These are phyloP conservation scores for Anisognathus igniventris DNA, from an alignment of 2,797 vertebrate species.

Conservation along the genomic window DNA sequence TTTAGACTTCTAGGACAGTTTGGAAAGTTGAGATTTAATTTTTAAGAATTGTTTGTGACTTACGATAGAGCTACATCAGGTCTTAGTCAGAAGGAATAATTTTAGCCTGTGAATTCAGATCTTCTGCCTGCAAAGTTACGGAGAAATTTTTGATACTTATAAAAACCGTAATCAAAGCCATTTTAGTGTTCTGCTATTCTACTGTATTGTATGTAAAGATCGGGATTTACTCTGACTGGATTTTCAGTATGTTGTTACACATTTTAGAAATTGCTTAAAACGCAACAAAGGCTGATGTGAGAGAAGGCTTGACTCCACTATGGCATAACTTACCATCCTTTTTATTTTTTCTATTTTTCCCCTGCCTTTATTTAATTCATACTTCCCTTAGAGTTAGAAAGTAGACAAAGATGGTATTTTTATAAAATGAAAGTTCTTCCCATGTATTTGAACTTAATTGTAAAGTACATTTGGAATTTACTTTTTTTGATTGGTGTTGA, in stretches of 20 bases:
- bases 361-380: neutral
- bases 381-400: neutral
- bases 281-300: neutral
- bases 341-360: neutral
- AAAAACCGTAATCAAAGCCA: neutral
- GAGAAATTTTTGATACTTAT: neutral
- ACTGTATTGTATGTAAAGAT: neutral
- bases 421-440: neutral
- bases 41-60: neutral
- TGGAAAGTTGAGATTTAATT: neutral
- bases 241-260: neutral
- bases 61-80: neutral
- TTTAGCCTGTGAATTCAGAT: neutral
- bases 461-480: neutral
- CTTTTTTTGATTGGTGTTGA: neutral
- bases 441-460: neutral
- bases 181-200: neutral
- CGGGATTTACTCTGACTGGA: neutral
- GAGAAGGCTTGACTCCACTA: neutral
- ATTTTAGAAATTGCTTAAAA: neutral
- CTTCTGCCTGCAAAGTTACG: neutral
- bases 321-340: neutral
- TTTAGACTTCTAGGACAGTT: neutral
- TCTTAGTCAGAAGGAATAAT: neutral
- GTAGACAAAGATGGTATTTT: neutral